Base-by-base conservation (phyloP, 92 coral and sea anemone species). In the Siderastrea radians region DNA sequence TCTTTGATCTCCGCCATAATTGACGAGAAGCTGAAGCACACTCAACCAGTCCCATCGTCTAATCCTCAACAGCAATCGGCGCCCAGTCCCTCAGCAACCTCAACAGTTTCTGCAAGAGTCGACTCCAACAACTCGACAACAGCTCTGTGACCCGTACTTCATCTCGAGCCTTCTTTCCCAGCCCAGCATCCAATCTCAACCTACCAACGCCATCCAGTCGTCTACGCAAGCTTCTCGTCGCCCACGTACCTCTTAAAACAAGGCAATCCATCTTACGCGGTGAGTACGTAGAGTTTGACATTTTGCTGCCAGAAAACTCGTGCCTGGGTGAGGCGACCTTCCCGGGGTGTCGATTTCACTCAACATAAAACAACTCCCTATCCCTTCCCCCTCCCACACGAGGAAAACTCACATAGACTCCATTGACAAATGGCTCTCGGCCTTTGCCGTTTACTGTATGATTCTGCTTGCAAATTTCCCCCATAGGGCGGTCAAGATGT, bases 231-330 rank as follows among this genome's bases (percentile, higher is more conserved):
- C 80, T 26, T 9, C 26, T 2, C 50, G 48, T 53, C 0, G 51
- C 67, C 0, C 80, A 76, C 10, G 52, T 57, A 3, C 26, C 80
- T 2, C 2, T 5, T 1, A 75, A 75, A 13, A 44, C 50, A 1
- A 75, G 14, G 45, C 80, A 75, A 12, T 65, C 66, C 3, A 13
- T 75, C 4, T 2, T 75, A 57, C 14, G 12, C 15, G 68, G 80
- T 75, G 79, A 75, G 79, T 75, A 75, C 8, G 79, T 75, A 19
- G 79, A 75, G 79, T 75, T 75, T 54, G 79, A 54, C 45, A 19
- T 49, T 0, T 9, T 75, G 79, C 79, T 75, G 79, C 79, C 65
- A 54, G 79, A 55, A 75, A 75, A 75, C 79, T 55, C 26, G 79
- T 38, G 19, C 66, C 79, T 75, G 0, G 1, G 0, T 0, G 63